Evolutionary conservation across 2,797 vertebrate species (phyloP).

Genomic region (Pempheris klunzingeri): DNA sequence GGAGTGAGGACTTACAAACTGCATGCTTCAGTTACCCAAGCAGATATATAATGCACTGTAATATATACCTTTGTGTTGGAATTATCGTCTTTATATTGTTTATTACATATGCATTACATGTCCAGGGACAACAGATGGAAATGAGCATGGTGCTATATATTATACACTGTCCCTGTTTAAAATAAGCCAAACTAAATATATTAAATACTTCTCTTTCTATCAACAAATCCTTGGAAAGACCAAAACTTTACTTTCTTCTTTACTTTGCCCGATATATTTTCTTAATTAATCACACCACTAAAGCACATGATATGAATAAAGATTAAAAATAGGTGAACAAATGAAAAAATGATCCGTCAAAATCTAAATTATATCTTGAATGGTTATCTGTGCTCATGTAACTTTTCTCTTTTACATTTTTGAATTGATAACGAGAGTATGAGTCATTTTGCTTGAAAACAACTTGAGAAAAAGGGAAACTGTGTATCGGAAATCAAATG

Average conservation of each 20-base stretch:
- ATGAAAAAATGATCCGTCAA: not conserved
- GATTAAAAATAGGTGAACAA: not conserved
- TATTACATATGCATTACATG: too few species aligned
- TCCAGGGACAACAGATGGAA: too few species aligned
- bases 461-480: slow-evolving; percentile 37
- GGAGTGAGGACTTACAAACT: slow-evolving; percentile 1
- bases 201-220: too few species aligned
- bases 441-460: slow-evolving; percentile 46
- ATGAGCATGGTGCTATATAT: too few species aligned
- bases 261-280: not conserved
- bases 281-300: too few species aligned
- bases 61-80: too few species aligned
- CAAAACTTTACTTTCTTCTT: too few species aligned
- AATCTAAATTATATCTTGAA: not conserved
- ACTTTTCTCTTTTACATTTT: slow-evolving; percentile 6
- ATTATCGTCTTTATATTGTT: too few species aligned
- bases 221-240: not conserved
- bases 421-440: not conserved
- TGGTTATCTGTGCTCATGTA: not conserved
- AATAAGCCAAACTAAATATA: too few species aligned
- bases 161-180: too few species aligned
- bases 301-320: not conserved
- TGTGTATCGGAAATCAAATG: slow-evolving; percentile 32
- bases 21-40: not conserved
- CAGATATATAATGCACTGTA: not conserved